Conservation (phyloP, 1,140 invertebrate genomes). For the Lepidurus couesii region DNA sequence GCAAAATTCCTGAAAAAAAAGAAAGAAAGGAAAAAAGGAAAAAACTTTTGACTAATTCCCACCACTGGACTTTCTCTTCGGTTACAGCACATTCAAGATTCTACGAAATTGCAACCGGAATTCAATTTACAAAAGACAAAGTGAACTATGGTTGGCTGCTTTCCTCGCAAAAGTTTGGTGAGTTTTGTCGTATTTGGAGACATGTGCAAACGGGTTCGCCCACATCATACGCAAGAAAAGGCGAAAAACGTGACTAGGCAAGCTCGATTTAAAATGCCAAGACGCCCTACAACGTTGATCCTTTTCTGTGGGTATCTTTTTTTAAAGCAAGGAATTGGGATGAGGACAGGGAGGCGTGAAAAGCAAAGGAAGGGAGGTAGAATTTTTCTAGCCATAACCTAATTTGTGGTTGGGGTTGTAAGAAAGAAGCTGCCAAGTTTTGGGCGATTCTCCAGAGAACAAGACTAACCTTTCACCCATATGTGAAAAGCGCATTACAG, state of each 20-base stretch:
- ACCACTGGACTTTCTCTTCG: too few species aligned
- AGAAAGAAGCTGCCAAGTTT: neutral
- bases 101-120: too few species aligned
- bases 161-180: too few species aligned
- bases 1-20: too few species aligned
- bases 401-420: neutral
- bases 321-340: neutral
- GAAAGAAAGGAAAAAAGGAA: too few species aligned
- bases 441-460: neutral
- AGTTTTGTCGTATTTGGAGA: too few species aligned
- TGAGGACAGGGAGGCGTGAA: neutral
- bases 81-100: too few species aligned
- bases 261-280: neutral
- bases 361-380: neutral
- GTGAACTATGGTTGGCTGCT: too few species aligned
- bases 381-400: neutral
- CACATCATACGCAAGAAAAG: constrained; percentile 3
- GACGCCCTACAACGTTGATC: neutral
- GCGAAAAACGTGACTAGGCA: constrained; percentile 7
- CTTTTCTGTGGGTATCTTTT: neutral
- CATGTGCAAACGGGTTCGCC: neutral
- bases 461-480: neutral
- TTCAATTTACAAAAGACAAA: too few species aligned
- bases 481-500: neutral
- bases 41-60: too few species aligned